Evolutionary conservation across 2,888 invertebrate species (phyloP).

Genomic region (Eucera pruinosa): DNA sequence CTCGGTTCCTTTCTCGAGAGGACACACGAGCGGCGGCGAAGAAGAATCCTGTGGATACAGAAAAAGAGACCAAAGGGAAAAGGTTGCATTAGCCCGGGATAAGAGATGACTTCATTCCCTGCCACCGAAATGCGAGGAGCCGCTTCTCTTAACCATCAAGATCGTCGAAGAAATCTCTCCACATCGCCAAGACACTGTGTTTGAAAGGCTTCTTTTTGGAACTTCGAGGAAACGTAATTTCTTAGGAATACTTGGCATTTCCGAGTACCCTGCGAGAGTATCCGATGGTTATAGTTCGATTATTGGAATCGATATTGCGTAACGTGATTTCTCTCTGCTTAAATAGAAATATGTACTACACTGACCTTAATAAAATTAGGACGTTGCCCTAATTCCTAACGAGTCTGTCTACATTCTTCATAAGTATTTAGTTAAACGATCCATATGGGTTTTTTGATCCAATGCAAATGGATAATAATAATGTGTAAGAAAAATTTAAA

Average conservation of each 20-base stretch:
- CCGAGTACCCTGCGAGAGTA: neutral
- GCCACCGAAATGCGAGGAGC: slow-evolving; percentile 38
- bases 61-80: slow-evolving; percentile 24
- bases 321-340: neutral
- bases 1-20: slow-evolving; percentile 66
- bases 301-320: slow-evolving; percentile 11
- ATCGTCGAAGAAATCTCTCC: slow-evolving; percentile 3
- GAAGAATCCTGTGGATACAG: slow-evolving; percentile 50
- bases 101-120: slow-evolving; percentile 68
- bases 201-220: slow-evolving; percentile 2
- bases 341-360: neutral
- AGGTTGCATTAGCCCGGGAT: slow-evolving; percentile 52
- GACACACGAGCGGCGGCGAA: slow-evolving; percentile 31
- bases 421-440: too few species aligned
- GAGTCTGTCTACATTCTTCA: too few species aligned
- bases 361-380: neutral
- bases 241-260: slow-evolving; percentile 23
- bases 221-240: slow-evolving; percentile 32
- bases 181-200: neutral
- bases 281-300: neutral
- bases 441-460: too few species aligned
- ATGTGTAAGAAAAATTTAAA: too few species aligned
- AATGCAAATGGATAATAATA: too few species aligned
- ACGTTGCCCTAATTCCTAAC: too few species aligned
- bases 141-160: slow-evolving; percentile 16